Conservation (phyloP, 2,113 vertebrate species). For the Isurus oxyrinchus region DNA sequence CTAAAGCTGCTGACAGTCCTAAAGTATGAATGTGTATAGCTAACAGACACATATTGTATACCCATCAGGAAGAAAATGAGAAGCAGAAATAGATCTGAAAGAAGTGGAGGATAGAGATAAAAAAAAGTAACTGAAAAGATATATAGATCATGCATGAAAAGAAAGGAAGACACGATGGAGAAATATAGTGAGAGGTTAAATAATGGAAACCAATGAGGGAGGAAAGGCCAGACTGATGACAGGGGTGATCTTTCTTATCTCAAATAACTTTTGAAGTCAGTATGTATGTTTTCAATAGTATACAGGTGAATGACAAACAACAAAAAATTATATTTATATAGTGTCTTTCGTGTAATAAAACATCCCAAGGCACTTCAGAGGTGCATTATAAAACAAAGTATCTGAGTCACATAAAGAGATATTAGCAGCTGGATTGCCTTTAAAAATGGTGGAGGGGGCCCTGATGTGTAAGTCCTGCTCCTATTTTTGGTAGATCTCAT, state of each 20-base stretch:
- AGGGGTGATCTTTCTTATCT: not conserved
- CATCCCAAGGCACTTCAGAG: not conserved
- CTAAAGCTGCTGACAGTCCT: not conserved
- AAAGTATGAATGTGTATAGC: not conserved
- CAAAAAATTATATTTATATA: not conserved
- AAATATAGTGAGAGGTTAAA: not conserved
- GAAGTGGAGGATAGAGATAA: not conserved
- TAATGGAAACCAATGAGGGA: not conserved
- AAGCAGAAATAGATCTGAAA: not conserved
- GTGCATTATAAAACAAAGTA: not conserved
- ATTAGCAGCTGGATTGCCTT: not conserved
- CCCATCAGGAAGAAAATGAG: not conserved
- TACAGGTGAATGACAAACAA: not conserved
- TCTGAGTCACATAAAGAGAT: not conserved
- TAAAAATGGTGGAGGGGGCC: not conserved
- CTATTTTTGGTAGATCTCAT: not conserved
- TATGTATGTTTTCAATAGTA: not conserved
- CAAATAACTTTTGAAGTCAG: not conserved
- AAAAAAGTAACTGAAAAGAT: not conserved
- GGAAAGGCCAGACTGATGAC: not conserved
- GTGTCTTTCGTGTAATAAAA: not conserved
- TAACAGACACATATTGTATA: not conserved
- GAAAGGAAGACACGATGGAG: not conserved
- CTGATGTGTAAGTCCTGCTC: not conserved
- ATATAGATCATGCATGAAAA: not conserved